Conservation (phyloP, 2,113 vertebrate species). For the Octodon degus region DNA sequence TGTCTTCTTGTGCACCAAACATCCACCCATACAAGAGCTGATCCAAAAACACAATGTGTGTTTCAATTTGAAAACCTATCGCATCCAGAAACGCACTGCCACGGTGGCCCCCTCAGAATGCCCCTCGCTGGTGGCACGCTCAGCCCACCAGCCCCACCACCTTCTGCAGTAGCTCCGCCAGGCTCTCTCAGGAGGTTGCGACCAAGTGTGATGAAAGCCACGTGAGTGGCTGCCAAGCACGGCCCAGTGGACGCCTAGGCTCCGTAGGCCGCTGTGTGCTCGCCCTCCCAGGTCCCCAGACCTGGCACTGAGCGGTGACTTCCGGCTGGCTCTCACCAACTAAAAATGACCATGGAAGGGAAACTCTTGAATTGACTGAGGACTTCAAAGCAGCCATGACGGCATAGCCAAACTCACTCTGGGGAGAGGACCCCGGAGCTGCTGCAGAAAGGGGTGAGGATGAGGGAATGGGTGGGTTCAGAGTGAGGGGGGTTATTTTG, state of each 20-base stretch:
- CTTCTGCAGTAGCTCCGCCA: neutral
- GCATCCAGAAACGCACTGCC: fast-evolving
- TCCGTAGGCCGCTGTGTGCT: neutral
- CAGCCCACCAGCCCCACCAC: too few relatives aligned
- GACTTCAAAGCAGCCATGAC: neutral
- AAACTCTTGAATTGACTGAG: neutral
- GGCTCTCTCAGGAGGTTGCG: neutral
- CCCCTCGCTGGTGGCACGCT: neutral
- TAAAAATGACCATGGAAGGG: neutral
- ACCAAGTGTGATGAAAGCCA: neutral
- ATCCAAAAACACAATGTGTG: neutral
- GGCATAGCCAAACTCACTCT: neutral
- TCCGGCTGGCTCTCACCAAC: neutral
- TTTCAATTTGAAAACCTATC: neutral
- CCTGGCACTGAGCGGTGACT: neutral
- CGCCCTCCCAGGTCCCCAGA: neutral
- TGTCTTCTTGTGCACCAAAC: neutral
- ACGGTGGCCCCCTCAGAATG: neutral
- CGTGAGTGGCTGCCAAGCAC: neutral
- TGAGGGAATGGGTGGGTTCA: fast-evolving
- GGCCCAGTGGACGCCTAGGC: neutral
- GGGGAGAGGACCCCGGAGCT: neutral
- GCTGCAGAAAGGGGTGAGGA: neutral
- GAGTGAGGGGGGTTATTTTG: neutral
- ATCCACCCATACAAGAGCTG: neutral